phyloP scores from a whole-genome alignment of 2,797 vertebrate species.

The Danio aesculapii region DNA sequence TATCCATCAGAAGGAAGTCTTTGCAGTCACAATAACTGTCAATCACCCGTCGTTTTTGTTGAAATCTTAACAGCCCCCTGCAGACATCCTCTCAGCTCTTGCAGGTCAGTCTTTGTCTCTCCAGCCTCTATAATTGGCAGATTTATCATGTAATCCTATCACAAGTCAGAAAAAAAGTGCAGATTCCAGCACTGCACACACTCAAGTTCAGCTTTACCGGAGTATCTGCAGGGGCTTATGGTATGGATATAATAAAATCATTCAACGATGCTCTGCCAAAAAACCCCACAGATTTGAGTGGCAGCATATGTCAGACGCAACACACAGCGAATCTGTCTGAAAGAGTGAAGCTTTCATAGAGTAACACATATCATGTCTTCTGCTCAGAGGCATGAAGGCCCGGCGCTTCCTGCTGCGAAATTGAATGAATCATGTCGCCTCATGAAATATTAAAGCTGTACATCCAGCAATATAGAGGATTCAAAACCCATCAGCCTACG shows the following conservation, averaged over 20 bases:
- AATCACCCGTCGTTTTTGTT: background rate
- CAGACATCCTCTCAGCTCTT: slow-evolving; percentile 6
- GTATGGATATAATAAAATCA: slow-evolving; percentile 49
- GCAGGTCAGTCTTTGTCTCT: slow-evolving; percentile 24
- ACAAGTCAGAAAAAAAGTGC: slow-evolving; percentile 13
- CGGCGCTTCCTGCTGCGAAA: slow-evolving; percentile 34
- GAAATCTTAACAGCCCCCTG: background rate
- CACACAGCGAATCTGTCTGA: slow-evolving; percentile 42
- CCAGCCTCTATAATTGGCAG: slow-evolving; percentile 14
- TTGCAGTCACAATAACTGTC: background rate
- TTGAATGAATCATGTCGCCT: slow-evolving; percentile 49
- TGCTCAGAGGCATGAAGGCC: slow-evolving; percentile 49
- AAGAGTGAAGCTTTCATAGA: slow-evolving; percentile 35
- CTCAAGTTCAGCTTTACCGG: background rate
- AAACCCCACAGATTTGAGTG: slow-evolving; percentile 49
- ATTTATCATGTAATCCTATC: slow-evolving; percentile 42
- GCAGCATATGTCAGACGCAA: slow-evolving; percentile 34
- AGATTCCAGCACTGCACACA: background rate
- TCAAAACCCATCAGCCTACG: slow-evolving; percentile 47
- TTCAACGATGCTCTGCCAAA: slow-evolving; percentile 38
- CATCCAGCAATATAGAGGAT: slow-evolving; percentile 48
- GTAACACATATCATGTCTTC: slow-evolving; percentile 47
- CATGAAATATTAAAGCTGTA: slow-evolving; percentile 53
- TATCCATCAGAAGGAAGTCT: background rate
- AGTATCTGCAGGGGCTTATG: slow-evolving; percentile 44